A percentile compares a stretch with the other conserved stretches of the same genome.
These are phyloP conservation scores for Torymus aiolomorphi DNA, from an alignment of 2,888 invertebrate genomes.

Conservation along the genomic window DNA sequence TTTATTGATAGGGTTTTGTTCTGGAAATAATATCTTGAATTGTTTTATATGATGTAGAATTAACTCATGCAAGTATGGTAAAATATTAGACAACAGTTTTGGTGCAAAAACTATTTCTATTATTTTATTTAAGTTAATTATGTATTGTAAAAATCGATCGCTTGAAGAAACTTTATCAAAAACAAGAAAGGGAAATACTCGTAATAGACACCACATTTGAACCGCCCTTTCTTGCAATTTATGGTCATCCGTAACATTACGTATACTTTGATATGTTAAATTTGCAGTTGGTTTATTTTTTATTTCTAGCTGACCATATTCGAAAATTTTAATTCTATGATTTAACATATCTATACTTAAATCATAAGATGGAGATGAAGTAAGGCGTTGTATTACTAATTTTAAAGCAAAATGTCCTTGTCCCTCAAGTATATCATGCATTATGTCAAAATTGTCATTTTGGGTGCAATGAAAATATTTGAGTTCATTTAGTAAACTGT, in stretches of 20 bases:
- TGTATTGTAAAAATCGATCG: conserved; percentile 49
- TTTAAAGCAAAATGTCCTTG: conserved; percentile 51
- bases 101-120: conserved; percentile 55
- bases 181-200: conserved; percentile 56
- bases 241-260: conserved; percentile 47
- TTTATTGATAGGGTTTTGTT: conserved; percentile 18
- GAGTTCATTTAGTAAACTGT: conserved; percentile 37
- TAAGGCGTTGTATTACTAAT: conserved; percentile 41
- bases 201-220: conserved; percentile 56
- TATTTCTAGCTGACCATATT: no score
- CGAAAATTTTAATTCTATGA: conserved; percentile 48
- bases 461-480: conserved; percentile 47
- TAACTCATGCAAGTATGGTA: conserved; percentile 17
- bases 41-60: no score
- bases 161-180: conserved; percentile 46
- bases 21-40: not conserved
- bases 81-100: not conserved
- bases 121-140: conserved; percentile 47
- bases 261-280: conserved; percentile 41
- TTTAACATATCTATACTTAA: conserved; percentile 45
- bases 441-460: conserved; percentile 46
- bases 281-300: conserved; percentile 59
- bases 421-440: conserved; percentile 56
- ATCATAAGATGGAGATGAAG: conserved; percentile 19
- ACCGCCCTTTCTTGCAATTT: conserved; percentile 48